A percentile compares a stretch with the other conserved stretches of the same genome.
phyloP scores from a whole-genome alignment of 2,888 invertebrate species.

The Drosophila bunnanda region DNA sequence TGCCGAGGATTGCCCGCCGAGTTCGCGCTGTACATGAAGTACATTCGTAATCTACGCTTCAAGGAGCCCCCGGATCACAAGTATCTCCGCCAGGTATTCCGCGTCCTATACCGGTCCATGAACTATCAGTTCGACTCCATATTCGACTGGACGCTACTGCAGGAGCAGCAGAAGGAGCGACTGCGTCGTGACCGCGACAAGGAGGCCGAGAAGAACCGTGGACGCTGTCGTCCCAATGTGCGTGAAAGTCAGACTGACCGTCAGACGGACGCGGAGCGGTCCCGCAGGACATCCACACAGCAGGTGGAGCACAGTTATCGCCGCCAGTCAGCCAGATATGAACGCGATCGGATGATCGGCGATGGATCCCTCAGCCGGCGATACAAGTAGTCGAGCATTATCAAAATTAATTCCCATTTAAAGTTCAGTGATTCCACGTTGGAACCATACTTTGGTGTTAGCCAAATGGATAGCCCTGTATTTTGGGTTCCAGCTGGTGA shows the following conservation, averaged over 20 bases:
- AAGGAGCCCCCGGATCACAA: slow-evolving; percentile 99
- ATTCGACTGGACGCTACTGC: slow-evolving; percentile 99
- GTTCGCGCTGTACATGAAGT: slow-evolving; percentile 99
- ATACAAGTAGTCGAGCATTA: background rate
- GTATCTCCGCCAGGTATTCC: slow-evolving; percentile 94
- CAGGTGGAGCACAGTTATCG: slow-evolving; percentile 4
- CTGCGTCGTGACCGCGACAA: slow-evolving; percentile 10
- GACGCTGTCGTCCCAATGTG: background rate
- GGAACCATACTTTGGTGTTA: slow-evolving; percentile 20
- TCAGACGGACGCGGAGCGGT: background rate
- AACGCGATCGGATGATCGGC: slow-evolving; percentile 17
- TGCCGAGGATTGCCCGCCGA: slow-evolving; percentile 99
- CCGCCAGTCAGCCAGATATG: slow-evolving; percentile 19
- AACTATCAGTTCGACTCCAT: slow-evolving; percentile 99
- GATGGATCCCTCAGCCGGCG: slow-evolving; percentile 6
- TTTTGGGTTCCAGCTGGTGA: no score
- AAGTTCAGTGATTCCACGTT: slow-evolving; percentile 45
- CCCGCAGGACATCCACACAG: background rate
- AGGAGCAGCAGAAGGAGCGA: slow-evolving; percentile 88
- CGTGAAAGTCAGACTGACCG: background rate
- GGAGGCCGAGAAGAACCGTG: background rate
- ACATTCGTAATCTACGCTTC: slow-evolving; percentile 97
- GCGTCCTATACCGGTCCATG: slow-evolving; percentile 97
- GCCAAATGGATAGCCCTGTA: background rate
- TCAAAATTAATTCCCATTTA: slow-evolving; percentile 48